Evolutionary conservation across 2,888 invertebrate species (phyloP).

Genomic region (Pteria penguin): DNA sequence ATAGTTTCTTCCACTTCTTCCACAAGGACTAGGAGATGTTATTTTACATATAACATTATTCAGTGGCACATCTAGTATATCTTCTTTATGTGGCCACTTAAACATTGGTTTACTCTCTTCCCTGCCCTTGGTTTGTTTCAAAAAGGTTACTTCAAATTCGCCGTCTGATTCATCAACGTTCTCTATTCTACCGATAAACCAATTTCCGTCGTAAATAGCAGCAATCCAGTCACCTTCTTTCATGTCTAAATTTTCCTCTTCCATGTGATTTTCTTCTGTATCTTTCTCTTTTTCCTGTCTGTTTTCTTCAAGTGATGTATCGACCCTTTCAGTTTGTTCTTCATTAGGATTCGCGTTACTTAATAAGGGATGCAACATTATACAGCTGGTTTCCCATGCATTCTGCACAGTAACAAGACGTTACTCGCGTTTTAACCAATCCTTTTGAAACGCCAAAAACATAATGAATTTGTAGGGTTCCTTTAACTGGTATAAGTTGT

Average conservation of each 20-base stretch:
- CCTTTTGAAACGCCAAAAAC: slow-evolving; percentile 6
- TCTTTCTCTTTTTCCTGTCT: background rate
- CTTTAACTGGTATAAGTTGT: background rate
- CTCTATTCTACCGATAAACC: background rate
- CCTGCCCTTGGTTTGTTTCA: background rate
- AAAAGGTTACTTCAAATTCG: slow-evolving; percentile 14
- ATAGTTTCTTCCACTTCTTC: slow-evolving; percentile 5
- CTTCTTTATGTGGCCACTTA: background rate
- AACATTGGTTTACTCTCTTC: slow-evolving; percentile 1
- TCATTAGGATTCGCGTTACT: background rate
- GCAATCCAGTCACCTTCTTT: background rate
- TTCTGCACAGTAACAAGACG: slow-evolving; percentile 11
- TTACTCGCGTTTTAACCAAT: background rate
- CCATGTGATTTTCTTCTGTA: background rate
- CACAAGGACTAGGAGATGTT: background rate
- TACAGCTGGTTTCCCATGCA: background rate
- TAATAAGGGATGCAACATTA: background rate
- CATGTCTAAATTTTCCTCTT: background rate
- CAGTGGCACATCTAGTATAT: background rate
- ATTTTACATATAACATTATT: background rate
- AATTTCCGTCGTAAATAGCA: background rate
- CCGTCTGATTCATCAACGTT: slow-evolving; percentile 3
- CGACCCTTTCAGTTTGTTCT: background rate
- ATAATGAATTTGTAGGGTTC: slow-evolving; percentile 11
- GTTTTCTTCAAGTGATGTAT: background rate